These are phyloP conservation scores for Miichthys miiuy DNA, from an alignment of 2,797 vertebrate species.

Conservation along the genomic window DNA sequence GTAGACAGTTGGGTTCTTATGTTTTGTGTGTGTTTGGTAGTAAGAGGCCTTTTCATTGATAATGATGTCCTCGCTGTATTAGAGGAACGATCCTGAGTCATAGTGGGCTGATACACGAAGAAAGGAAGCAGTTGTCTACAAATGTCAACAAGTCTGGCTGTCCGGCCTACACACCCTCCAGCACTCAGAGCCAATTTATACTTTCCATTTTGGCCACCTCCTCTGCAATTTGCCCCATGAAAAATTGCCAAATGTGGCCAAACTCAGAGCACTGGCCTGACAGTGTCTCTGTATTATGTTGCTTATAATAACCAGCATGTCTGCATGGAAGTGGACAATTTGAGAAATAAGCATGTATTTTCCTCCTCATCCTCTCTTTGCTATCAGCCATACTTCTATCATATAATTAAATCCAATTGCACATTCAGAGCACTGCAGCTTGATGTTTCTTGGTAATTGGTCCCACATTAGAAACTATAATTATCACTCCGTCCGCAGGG, in stretches of 20 bases:
- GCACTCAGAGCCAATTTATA: slow-evolving; percentile 2
- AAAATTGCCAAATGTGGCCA: neutral
- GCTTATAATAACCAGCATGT: neutral
- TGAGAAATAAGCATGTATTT: slow-evolving; percentile 19
- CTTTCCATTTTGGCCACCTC: slow-evolving; percentile 1
- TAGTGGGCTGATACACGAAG: neutral
- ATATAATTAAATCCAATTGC: slow-evolving; percentile 76
- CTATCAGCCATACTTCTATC: slow-evolving; percentile 51
- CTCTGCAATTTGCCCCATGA: neutral
- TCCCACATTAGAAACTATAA: slow-evolving; percentile 72
- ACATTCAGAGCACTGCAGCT: slow-evolving; percentile 49
- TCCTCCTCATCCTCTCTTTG: slow-evolving; percentile 23
- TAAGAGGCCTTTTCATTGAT: neutral
- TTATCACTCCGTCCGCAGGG: slow-evolving; percentile 56
- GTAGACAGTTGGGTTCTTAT: neutral
- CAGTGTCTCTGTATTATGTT: neutral
- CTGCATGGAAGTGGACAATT: slow-evolving; percentile 11
- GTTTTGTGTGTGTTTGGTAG: neutral
- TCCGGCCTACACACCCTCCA: neutral
- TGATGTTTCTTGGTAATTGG: slow-evolving; percentile 72
- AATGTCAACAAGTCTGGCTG: slow-evolving; percentile 2
- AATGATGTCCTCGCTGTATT: neutral
- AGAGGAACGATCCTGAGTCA: neutral
- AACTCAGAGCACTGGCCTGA: neutral
- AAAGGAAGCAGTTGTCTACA: neutral